Evolutionary conservation across 2,113 vertebrate genomes (phyloP), one percentile per base, ranked within the genome.

Genomic region (Egretta garzetta): DNA sequence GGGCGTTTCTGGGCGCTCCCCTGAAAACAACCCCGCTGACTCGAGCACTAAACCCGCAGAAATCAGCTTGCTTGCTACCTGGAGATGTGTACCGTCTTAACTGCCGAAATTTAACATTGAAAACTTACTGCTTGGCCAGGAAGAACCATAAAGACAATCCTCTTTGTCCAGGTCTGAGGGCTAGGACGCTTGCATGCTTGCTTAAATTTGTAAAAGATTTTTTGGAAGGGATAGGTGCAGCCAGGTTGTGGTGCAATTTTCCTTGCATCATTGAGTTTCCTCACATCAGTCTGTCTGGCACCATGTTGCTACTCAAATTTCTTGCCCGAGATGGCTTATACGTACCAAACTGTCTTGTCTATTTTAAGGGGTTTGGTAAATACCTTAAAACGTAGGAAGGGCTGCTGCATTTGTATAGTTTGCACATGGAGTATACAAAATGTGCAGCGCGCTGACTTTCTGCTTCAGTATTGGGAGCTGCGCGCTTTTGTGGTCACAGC

Each of bases 1-100:
- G 5, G 35, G 28, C 28, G 0, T 5, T 53, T 13, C 37, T 5
- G 1, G 17, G 22, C 9, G 1, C 26, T 39, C 5, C 21, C 37
- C 26, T 50, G 2, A 50, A 8, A 43, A 35, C 55, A 21, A 0
- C 22, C 18, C 30, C 8, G n/a, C 60, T 35, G 47, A 2, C 22
- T 15, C 9, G 35, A 20, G 0, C 77, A 0, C 43, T 23, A 9
- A 32, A 43, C 27, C 39, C 8, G 6, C 7, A 14, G 66, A 1
- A 24, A 13, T 30, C 30, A 0, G 12, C 59, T 62, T 13, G 32
- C 52, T 87, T 12, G 4, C n/a, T 30, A 0, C 39, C 67, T 22
- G 17, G 12, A 8, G 43, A 15, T 58, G 1, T 3, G 47, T 10
- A 1, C 4, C 1, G 15, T 10, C 1, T 24, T 35, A 62, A 60